Evolutionary conservation across 1,140 invertebrate genomes (phyloP).

Genomic region (Leptinotarsa defecta): DNA sequence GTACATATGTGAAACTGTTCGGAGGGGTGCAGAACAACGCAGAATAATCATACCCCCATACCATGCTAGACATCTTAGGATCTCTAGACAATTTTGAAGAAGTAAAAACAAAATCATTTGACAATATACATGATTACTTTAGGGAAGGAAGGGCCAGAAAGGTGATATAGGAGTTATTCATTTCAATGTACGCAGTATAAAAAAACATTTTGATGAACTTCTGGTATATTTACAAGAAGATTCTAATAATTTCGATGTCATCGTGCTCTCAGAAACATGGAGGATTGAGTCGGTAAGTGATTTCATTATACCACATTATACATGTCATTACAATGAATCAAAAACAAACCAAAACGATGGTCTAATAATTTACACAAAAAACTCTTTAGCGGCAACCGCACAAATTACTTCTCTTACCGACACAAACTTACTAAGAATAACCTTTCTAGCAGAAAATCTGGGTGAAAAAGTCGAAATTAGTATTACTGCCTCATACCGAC

Average conservation of each 20-base stretch:
- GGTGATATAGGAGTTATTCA: constrained; percentile 26
- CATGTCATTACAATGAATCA: constrained; percentile 18
- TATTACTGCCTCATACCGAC: neutral
- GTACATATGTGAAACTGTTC: neutral
- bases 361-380: constrained; percentile 19
- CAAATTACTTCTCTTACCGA: constrained; percentile 4
- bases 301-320: constrained; percentile 19
- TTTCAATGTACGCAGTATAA: constrained; percentile 21
- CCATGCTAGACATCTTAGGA: constrained; percentile 19
- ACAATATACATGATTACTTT: constrained; percentile 24
- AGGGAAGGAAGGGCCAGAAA: constrained; percentile 13
- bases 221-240: constrained; percentile 10
- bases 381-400: constrained; percentile 14
- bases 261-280: constrained; percentile 24
- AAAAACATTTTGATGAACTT: constrained; percentile 21
- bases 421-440: constrained; percentile 16
- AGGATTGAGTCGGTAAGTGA: constrained; percentile 15
- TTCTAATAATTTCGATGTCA: constrained; percentile 17
- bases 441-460: neutral
- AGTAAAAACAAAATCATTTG: constrained; percentile 17
- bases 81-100: constrained; percentile 23
- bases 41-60: constrained; percentile 1
- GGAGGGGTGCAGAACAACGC: constrained; percentile 3
- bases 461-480: neutral
- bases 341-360: constrained; percentile 26